Base-by-base conservation (phyloP, 2,888 invertebrate genomes). In the Volucella bombylans region DNA sequence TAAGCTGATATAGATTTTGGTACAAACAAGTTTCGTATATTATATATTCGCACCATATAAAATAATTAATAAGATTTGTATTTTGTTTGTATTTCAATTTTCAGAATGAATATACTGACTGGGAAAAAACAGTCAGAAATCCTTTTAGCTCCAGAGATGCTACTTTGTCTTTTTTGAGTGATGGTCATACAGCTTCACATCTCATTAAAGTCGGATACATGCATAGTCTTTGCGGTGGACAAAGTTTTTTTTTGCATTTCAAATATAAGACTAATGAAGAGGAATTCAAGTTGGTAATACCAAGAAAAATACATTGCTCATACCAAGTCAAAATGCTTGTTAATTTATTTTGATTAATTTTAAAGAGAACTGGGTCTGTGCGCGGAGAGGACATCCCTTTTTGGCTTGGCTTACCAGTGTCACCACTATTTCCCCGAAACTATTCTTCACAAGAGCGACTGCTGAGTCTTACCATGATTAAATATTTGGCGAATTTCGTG, bases 81-180 rank as follows among this genome's bases (percentile, higher is more conserved):
- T 31, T 31, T 31, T 31, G 1, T 31, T 31, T 31, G 6, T 31
- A 31, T 31, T 6, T 31, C 6, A 31, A 31, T 31, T 86, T 86
- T 45, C 93, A 96, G 92, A 98, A 98, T 91, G 98, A 98, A 92
- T 99, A 99, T 92, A 98, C 98, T 80, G 98, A 98, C 92, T 98
- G 98, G 98, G 97, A 96, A 92, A 94, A 95, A 88, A 96, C 96
- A 2, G 95, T 96, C 87, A 95, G 97, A 89, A 96, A 96, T 91
- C 96, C 97, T 86, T 93, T 96, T 90, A 96, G 95, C 90, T 96
- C 97, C 87, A 95, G 96, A 89, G 98, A 96, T 91, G 96, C 95
- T 71, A 95, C 97, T 23, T 93, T 97, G 85, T 96, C 96, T 91
- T 95, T 98, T 82, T 93, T 98, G 69, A 97, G 98, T 89, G 98